Conservation (phyloP, 2,113 vertebrate species). For the Barnardius zonarius region DNA sequence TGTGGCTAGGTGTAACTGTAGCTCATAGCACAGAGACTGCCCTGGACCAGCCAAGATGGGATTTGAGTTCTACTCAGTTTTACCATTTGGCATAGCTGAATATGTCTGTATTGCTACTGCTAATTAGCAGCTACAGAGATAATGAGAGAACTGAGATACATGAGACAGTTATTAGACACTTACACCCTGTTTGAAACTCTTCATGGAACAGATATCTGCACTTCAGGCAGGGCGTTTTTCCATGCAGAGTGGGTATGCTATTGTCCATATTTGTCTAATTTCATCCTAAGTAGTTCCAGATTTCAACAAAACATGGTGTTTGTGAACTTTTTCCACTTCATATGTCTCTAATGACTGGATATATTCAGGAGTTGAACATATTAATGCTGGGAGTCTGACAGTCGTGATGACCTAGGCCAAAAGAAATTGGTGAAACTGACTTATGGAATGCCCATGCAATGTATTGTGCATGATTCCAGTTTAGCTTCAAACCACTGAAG, state of each 20-base stretch:
- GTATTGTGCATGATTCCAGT: neutral
- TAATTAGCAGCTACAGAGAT: neutral
- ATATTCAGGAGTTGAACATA: neutral
- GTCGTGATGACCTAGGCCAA: neutral
- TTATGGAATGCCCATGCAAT: neutral
- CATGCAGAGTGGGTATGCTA: neutral
- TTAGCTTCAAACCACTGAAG: neutral
- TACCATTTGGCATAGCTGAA: neutral
- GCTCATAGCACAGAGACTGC: neutral
- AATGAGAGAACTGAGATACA: neutral
- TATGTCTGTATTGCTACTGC: neutral
- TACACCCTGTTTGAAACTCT: neutral
- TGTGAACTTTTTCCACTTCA: constrained; percentile 3
- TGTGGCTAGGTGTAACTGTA: neutral
- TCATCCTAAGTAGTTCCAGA: constrained; percentile 52
- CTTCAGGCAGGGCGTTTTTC: neutral
- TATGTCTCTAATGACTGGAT: neutral
- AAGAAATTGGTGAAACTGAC: neutral
- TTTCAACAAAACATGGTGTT: constrained; percentile 12
- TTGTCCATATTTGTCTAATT: constrained; percentile 52
- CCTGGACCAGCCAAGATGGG: fast-evolving
- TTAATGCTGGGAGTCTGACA: neutral
- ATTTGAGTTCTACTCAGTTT: neutral
- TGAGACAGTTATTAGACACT: neutral
- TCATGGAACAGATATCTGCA: neutral